Conservation (phyloP, 2,113 vertebrate species). For the Triplophysa siluroides region DNA sequence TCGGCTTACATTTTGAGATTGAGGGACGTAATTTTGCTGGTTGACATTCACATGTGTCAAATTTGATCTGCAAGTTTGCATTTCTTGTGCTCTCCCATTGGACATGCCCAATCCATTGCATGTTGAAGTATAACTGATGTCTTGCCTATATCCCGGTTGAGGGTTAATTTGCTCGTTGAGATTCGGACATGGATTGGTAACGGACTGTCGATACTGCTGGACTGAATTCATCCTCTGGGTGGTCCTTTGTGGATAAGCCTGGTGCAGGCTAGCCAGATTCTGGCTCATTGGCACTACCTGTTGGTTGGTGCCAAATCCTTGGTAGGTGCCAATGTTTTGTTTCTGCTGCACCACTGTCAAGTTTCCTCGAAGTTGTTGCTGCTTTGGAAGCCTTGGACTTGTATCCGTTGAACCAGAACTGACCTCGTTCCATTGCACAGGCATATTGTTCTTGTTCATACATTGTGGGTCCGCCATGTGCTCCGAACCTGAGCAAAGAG, state of each 20-base stretch:
- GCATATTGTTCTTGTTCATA: slow-evolving; percentile 89
- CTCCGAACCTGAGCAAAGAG: slow-evolving; percentile 72
- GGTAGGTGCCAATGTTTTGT: slow-evolving; percentile 81
- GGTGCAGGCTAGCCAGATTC: slow-evolving; percentile 72
- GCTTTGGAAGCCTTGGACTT: slow-evolving; percentile 76
- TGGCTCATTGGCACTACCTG: slow-evolving; percentile 78
- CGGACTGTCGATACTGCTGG: slow-evolving; percentile 76
- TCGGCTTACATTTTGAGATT: slow-evolving; percentile 66
- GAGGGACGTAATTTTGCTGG: slow-evolving; percentile 72
- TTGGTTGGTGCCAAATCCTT: slow-evolving; percentile 74
- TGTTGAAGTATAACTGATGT: slow-evolving; percentile 70
- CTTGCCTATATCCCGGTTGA: slow-evolving; percentile 76
- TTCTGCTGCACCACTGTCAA: slow-evolving; percentile 84
- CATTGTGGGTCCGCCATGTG: slow-evolving; percentile 67
- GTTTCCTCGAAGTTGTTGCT: slow-evolving; percentile 77
- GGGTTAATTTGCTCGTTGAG: slow-evolving; percentile 70
- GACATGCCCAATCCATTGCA: slow-evolving; percentile 62
- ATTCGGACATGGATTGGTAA: slow-evolving; percentile 62
- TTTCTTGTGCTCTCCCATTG: slow-evolving; percentile 69
- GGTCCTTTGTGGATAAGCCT: slow-evolving; percentile 65
- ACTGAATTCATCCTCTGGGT: slow-evolving; percentile 76
- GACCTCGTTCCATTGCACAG: slow-evolving; percentile 98
- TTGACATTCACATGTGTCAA: slow-evolving; percentile 69
- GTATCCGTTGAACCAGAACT: slow-evolving; percentile 91
- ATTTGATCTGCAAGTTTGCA: slow-evolving; percentile 75